Evolutionary conservation across 2,888 invertebrate genomes (phyloP).

Genomic region (Tiphia femorata): DNA sequence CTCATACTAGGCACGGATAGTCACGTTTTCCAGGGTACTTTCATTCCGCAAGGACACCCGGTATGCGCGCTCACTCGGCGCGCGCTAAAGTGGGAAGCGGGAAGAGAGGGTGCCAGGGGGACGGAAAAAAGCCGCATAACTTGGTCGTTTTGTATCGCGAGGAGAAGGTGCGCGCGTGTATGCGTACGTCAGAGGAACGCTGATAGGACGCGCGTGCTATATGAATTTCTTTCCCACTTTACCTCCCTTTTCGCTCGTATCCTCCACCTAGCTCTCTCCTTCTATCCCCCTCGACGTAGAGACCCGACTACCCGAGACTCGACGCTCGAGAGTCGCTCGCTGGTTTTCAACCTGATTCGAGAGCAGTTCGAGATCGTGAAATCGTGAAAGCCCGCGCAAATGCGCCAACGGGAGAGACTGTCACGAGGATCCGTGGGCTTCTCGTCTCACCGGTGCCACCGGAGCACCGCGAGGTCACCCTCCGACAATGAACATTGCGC

Average conservation of each 20-base stretch:
- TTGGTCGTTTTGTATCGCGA: conserved; percentile 31
- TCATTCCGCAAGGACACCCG: conserved; percentile 63
- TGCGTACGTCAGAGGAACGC: background rate
- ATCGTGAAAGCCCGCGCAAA: conserved; percentile 37
- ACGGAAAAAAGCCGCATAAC: conserved; percentile 44
- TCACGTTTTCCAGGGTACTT: conserved; percentile 61
- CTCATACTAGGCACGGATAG: conserved; percentile 46
- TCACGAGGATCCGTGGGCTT: background rate
- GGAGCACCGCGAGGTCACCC: too few relatives aligned
- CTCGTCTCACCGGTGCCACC: too few relatives aligned
- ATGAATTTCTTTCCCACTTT: too few relatives aligned
- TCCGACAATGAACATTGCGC: background rate
- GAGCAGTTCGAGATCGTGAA: conserved; percentile 41
- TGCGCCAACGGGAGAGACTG: background rate
- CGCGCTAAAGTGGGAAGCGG: conserved; percentile 16
- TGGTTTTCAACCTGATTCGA: conserved; percentile 41
- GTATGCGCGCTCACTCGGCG: conserved; percentile 32
- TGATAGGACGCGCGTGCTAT: background rate
- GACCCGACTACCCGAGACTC: too few relatives aligned
- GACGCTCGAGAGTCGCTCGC: conserved; percentile 31
- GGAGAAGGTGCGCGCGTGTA: background rate
- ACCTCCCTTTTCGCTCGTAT: too few relatives aligned
- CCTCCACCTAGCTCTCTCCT: too few relatives aligned
- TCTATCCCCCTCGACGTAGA: too few relatives aligned
- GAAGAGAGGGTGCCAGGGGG: conserved; percentile 12